Evolutionary conservation across 2,797 vertebrate species (phyloP).

Genomic region (Crossoptilon crossoptilon): DNA sequence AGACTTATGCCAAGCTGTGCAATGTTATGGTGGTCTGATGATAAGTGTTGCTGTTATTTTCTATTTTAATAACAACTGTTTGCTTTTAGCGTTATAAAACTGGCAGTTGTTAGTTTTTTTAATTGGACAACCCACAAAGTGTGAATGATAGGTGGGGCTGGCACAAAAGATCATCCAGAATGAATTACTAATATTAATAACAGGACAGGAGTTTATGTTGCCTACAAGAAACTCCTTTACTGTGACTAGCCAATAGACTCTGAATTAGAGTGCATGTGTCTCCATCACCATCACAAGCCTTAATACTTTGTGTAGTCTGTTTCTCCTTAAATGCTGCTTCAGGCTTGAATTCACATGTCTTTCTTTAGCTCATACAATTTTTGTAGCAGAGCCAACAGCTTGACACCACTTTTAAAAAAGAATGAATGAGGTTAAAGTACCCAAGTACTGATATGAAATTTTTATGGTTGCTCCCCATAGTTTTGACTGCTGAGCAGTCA

Average conservation of each 20-base stretch:
- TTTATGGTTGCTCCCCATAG: slow-evolving; percentile 45
- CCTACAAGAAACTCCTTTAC: slow-evolving; percentile 28
- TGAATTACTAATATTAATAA: slow-evolving; percentile 56
- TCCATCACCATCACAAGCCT: slow-evolving; percentile 42
- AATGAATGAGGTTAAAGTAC: slow-evolving; percentile 56
- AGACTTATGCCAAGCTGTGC: slow-evolving; percentile 78
- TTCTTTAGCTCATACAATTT: slow-evolving; percentile 61
- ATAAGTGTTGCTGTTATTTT: slow-evolving; percentile 76
- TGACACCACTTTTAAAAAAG: slow-evolving; percentile 61
- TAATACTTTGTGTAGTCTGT: slow-evolving; percentile 42
- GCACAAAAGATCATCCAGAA: slow-evolving; percentile 28
- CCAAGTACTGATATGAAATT: slow-evolving; percentile 11
- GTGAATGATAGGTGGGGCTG: slow-evolving; percentile 66
- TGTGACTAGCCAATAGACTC: slow-evolving; percentile 26
- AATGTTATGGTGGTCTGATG: slow-evolving; percentile 76
- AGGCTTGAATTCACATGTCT: slow-evolving; percentile 68
- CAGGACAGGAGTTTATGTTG: not conserved
- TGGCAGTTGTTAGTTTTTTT: slow-evolving; percentile 63
- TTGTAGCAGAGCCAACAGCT: slow-evolving; percentile 64
- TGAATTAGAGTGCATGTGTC: slow-evolving; percentile 27
- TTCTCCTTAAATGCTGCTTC: slow-evolving; percentile 70
- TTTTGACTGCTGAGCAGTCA: slow-evolving; percentile 56
- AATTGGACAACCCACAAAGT: slow-evolving; percentile 62
- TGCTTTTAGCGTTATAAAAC: slow-evolving; percentile 70
- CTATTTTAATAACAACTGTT: slow-evolving; percentile 78